Percentiles rank a stretch among this genome's conserved stretches.
phyloP scores from a whole-genome alignment of 2,113 vertebrate genomes.

The Crotalus viridis region DNA sequence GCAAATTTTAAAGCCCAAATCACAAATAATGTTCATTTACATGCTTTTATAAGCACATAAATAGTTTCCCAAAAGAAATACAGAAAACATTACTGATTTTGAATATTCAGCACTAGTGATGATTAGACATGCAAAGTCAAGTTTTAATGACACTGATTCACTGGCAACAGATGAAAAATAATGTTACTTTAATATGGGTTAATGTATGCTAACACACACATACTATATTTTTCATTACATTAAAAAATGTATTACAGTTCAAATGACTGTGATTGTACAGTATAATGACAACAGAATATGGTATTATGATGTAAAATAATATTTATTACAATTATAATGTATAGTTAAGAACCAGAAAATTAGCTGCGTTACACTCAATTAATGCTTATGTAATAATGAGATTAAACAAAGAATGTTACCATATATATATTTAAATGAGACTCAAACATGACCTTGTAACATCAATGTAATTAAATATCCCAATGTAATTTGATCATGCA shows the following conservation, averaged over 20 bases:
- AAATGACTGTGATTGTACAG: neutral
- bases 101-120: slow-evolving; percentile 39
- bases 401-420: slow-evolving; percentile 3
- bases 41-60: neutral
- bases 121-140: slow-evolving; percentile 13
- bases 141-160: neutral
- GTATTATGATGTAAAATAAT: neutral
- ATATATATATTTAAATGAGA: neutral
- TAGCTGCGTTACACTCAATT: neutral
- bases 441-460: neutral
- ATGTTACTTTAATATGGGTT: slow-evolving; percentile 7
- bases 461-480: neutral
- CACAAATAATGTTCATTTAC: neutral
- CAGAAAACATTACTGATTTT: slow-evolving; percentile 12
- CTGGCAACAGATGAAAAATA: neutral
- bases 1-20: neutral
- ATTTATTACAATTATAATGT: neutral
- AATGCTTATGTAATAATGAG: neutral
- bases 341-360: neutral
- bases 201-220: neutral
- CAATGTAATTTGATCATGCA: neutral
- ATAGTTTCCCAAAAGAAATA: neutral
- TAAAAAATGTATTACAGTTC: neutral
- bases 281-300: neutral
- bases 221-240: neutral